phyloP scores from a whole-genome alignment of 2,113 vertebrate species.

The Prochilodus magdalenae region DNA sequence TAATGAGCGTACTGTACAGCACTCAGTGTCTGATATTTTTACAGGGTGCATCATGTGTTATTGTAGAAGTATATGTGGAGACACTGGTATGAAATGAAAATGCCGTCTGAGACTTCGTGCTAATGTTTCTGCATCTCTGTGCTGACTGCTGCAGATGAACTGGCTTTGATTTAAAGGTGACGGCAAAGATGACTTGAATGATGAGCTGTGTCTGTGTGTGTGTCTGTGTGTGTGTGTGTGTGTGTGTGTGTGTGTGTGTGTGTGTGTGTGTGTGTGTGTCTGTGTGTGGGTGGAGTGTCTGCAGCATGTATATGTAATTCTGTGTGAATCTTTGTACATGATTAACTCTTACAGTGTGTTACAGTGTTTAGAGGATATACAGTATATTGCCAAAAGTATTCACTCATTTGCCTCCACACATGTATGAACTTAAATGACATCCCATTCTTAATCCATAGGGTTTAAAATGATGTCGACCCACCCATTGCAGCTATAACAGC shows the following conservation, averaged over 20 bases:
- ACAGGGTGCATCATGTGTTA: not conserved
- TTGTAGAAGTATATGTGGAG: not conserved
- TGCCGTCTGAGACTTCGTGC: slow-evolving; percentile 64
- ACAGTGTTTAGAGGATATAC: not conserved
- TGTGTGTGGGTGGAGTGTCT: not conserved
- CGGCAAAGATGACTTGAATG: slow-evolving; percentile 65
- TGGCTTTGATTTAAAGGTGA: slow-evolving; percentile 68
- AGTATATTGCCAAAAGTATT: not conserved
- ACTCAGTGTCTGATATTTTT: not conserved
- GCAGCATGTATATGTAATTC: not conserved
- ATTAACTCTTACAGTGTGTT: not conserved
- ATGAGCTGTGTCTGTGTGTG: slow-evolving; percentile 47
- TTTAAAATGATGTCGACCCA: too few species aligned
- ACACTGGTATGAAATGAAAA: slow-evolving; percentile 31
- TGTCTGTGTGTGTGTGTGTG: slow-evolving; percentile 9
- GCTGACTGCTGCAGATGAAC: slow-evolving; percentile 53
- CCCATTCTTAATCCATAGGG: too few species aligned
- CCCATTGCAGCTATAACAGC: too few species aligned
- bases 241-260: slow-evolving; percentile 13
- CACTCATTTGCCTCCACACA: too few species aligned
- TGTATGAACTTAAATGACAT: too few species aligned
- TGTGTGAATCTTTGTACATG: not conserved
- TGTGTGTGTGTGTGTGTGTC: slow-evolving; percentile 10
- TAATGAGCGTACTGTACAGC: not conserved
- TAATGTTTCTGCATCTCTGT: slow-evolving; percentile 57